Evolutionary conservation across 2,888 invertebrate genomes (phyloP), one percentile per base, ranked within the genome.

Genomic region (Cyclophora albipunctata): DNA sequence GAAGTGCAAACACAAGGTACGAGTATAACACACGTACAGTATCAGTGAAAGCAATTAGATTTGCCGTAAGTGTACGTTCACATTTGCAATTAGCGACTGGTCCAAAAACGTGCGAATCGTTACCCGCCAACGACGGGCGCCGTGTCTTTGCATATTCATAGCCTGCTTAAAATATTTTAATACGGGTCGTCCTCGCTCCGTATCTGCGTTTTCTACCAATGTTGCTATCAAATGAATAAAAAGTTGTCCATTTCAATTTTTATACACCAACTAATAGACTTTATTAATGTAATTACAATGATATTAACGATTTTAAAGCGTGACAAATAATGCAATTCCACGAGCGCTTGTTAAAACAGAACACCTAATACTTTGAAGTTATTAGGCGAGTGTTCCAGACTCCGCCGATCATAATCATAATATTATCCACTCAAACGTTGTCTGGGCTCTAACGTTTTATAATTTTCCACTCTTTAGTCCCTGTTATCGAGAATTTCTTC

Each of bases 61-160:
- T 82, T 74, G 71, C 83, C 83, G 78, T 82, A 84, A 87, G 85
- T 82, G 81, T 84, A 81, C 84, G 81, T 81, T 80, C 83, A 84
- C 81, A 86, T 85, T 85, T 78, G 85, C 84, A 86, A 88, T 88
- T 87, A 87, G 86, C 84, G 79, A 73, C 73, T 80, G 81, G 81
- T 80, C 86, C 82, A 85, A 85, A 87, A 87, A 84, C 87, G 87
- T 86, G 87, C 84, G 78, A 87, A 87, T 86, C 87, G 87, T 84
- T 86, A 86, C 77, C 81, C 81, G 67, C 76, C 78, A 69, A 75
- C 79, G 73, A 73, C 71, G 79, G 71, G 81, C 68, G 78, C 69
- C 87, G 87, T 88, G 87, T 81, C 84, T 79, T 80, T 85, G 87
- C 87, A 88, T 88, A 88, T 88, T 88, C 87, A 87, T 87, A 80